Base-by-base conservation (phyloP, 2,113 vertebrate genomes). In the Esox niger region DNA sequence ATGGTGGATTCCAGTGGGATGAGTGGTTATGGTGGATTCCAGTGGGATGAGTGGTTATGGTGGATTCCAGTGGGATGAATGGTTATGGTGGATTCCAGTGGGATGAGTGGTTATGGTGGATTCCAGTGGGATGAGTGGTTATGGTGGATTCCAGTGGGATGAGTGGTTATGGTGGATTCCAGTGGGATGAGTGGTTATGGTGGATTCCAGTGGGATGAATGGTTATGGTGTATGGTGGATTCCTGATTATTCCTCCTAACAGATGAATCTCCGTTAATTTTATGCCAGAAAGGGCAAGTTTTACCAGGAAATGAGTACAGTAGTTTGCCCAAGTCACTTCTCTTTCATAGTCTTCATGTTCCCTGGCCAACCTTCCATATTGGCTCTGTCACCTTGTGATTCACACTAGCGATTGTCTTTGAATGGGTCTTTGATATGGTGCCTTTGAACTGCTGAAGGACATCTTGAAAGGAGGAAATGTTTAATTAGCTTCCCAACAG, bases 371-470 rank as follows among this genome's bases (percentile, higher is more conserved):
- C n/a, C n/a, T n/a, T n/a, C 38, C 38, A 43, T 17, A 15, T 43
- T 43, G 11, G 11, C 38, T 43, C 38, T 15, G 66, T 79, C 75
- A 83, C 81, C 78, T 83, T 73, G 68, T 76, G 79, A 79, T 73
- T 88, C 80, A 81, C 65, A 80, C 71, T 73, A 54, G 10, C 63
- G 60, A 68, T 76, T 76, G 70, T 79, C 81, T 90, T 88, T 91
- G 86, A 89, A 88, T 77, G 68, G n/a, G n/a, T 13, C 71, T 86
- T 89, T 89, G 74, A 91, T 84, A 84, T 73, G 55, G 62, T 74
- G 73, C 82, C 84, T 88, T 88, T 89, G 83, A 91, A 87, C 88
- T 87, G 66, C 82, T 89, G 78, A 87, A 89, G 82, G 88, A 83
- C 66, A 68, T 79, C 74, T 85, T 89, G 74, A 86, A 88, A 88